Evolutionary conservation across 2,113 vertebrate genomes (phyloP), one percentile per base, ranked within the genome.

Genomic region (Miniopterus natalensis): DNA sequence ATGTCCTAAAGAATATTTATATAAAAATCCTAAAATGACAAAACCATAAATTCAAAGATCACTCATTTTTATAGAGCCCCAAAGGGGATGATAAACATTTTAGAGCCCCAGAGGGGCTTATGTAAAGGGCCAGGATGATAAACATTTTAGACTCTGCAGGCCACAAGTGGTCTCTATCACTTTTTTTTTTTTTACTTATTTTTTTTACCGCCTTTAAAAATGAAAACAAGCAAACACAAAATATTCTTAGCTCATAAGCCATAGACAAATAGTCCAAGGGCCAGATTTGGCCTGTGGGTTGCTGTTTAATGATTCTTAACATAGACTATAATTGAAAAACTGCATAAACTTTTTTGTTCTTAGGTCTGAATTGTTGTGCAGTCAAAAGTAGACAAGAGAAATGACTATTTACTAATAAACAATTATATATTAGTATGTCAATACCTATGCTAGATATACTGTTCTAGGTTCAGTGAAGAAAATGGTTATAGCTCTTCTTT

Each of bases 21-120:
- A 36, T 29, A 18, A 88, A 66, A 66, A 53, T 21, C 29, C 65
- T 78, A 85, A 93, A 93, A 85, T 68, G 87, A 94, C 51, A 78
- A 89, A 83, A 40, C 3, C 40, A 89, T 23, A 59, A 17, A 70
- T 78, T 84, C 40, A 89, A 81, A 73, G 45, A 47, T 89, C 84
- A 90, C 53, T 90, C 65, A 42, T 36, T 78, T 94, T 51, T 61
- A 51, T 84, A 70, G 13, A 59, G 27, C 18, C 63, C 59, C 61
- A 84, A 31, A 70, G 7, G 36, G 36, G 36, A 36, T 36, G 36
- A 36, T 70, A 51, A 57, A 59, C 4, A 42, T 84, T 25, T 84
- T 94, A 94, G 36, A 36, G 36, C 36, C 36, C 36, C 36, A 36
- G 36, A 36, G 36, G 36, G 36, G 36, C 36, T 84, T 79, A 23